phyloP scores from a whole-genome alignment of 1,140 invertebrate genomes.

The Gonioctena quinquepunctata region DNA sequence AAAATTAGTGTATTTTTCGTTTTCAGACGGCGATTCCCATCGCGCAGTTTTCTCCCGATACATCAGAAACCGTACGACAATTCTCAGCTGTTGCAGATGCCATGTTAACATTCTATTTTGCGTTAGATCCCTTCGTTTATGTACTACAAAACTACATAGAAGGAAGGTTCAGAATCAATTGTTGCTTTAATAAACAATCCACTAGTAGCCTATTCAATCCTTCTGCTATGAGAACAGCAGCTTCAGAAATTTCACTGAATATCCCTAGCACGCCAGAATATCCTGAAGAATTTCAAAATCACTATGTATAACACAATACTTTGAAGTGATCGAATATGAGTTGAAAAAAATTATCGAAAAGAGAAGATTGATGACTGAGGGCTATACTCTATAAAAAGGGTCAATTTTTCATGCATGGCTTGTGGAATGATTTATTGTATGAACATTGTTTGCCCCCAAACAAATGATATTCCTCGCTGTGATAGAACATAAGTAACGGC shows the following conservation, averaged over 20 bases:
- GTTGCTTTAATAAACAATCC: conserved; percentile 34
- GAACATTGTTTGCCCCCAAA: too few relatives aligned
- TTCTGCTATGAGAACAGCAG: conserved; percentile 10
- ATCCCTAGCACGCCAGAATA: neutral
- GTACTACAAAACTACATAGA: conserved; percentile 68
- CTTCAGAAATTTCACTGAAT: neutral
- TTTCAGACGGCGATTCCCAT: conserved; percentile 72
- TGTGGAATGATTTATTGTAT: too few relatives aligned
- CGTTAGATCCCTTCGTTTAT: conserved; percentile 81
- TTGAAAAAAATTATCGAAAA: too few relatives aligned
- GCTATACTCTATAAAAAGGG: too few relatives aligned
- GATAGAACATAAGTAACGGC: too few relatives aligned
- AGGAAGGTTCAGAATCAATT: conserved; percentile 30
- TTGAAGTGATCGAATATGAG: too few relatives aligned
- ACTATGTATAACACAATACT: too few relatives aligned
- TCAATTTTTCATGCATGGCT: too few relatives aligned
- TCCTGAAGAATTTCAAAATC: neutral
- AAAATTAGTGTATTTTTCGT: conserved; percentile 18
- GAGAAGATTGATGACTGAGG: too few relatives aligned
- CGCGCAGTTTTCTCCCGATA: conserved; percentile 58
- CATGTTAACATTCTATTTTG: conserved; percentile 79
- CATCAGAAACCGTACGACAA: conserved; percentile 44
- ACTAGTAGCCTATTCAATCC: conserved; percentile 34
- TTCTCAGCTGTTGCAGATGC: conserved; percentile 71
- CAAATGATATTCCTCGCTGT: too few relatives aligned